phyloP scores from a whole-genome alignment of 2,888 invertebrate species.

The Allygus modestus region DNA sequence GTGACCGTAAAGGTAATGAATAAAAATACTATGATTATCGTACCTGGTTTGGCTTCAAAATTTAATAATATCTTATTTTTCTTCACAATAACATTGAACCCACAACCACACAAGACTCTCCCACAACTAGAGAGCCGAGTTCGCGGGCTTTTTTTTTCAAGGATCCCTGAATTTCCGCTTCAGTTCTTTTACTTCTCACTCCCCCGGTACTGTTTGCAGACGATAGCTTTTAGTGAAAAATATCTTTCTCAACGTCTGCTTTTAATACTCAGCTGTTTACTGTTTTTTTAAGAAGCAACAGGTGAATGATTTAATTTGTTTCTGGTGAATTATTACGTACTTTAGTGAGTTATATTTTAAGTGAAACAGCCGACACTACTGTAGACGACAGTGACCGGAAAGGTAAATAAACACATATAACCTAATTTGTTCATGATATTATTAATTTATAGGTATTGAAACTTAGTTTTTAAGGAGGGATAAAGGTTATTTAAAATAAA shows the following conservation, averaged over 20 bases:
- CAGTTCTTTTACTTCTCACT: background rate
- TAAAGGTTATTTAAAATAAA: background rate
- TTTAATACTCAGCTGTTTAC: background rate
- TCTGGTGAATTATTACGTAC: background rate
- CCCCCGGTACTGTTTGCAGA: background rate
- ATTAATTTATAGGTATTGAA: too few relatives aligned
- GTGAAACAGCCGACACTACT: background rate
- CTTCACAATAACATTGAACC: background rate
- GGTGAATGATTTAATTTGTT: background rate
- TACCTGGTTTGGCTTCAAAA: background rate
- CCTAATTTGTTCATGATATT: too few relatives aligned
- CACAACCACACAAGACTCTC: background rate
- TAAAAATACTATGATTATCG: background rate
- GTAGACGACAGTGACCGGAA: slow-evolving; percentile 10
- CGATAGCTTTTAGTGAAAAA: background rate
- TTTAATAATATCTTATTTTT: background rate
- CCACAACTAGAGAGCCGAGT: background rate
- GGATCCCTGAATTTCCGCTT: background rate
- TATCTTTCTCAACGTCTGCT: background rate
- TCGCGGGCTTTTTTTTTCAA: background rate
- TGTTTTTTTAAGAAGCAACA: background rate
- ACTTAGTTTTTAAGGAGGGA: background rate
- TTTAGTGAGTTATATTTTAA: background rate
- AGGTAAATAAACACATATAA: background rate
- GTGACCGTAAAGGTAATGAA: background rate